Evolutionary conservation across 2,888 invertebrate species (phyloP).

Genomic region (Germaria angustata): DNA sequence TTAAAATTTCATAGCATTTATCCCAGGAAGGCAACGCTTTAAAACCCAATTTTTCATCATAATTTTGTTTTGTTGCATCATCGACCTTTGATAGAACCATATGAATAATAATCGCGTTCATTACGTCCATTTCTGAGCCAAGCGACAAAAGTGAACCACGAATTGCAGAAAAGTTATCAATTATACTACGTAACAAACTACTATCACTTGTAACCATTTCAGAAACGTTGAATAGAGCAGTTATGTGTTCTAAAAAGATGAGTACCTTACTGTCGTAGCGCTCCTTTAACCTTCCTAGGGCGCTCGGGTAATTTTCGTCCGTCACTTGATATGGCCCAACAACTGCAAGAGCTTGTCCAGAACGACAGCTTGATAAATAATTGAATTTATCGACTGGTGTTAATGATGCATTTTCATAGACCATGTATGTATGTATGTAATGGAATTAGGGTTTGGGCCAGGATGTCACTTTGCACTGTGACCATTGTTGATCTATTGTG

Average conservation of each 20-base stretch:
- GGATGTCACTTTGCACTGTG: too few species aligned
- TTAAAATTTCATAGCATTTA: too few species aligned
- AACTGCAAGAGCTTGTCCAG: background rate
- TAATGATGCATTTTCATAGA: constrained; percentile 21
- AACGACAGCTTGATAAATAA: constrained; percentile 15
- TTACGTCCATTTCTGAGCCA: too few species aligned
- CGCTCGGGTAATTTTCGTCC: constrained; percentile 1
- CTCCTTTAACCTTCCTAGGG: too few species aligned
- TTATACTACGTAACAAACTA: background rate
- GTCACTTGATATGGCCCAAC: constrained; percentile 23
- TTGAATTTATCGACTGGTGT: too few species aligned
- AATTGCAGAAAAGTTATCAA: background rate
- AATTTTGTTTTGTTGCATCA: background rate
- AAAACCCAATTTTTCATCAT: background rate
- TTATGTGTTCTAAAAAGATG: constrained; percentile 5
- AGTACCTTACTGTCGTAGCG: too few species aligned
- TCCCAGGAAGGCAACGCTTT: background rate
- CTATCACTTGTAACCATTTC: background rate
- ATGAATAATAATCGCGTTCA: too few species aligned
- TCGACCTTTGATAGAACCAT: too few species aligned
- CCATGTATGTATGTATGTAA: too few species aligned
- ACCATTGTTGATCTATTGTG: too few species aligned
- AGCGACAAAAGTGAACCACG: constrained; percentile 3
- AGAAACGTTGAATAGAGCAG: background rate
- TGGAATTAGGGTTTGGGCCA: too few species aligned